A percentile compares a stretch with the other conserved stretches of the same genome.
phyloP scores from a whole-genome alignment of 1,140 invertebrate species.

The Plectrocnemia conspersa region DNA sequence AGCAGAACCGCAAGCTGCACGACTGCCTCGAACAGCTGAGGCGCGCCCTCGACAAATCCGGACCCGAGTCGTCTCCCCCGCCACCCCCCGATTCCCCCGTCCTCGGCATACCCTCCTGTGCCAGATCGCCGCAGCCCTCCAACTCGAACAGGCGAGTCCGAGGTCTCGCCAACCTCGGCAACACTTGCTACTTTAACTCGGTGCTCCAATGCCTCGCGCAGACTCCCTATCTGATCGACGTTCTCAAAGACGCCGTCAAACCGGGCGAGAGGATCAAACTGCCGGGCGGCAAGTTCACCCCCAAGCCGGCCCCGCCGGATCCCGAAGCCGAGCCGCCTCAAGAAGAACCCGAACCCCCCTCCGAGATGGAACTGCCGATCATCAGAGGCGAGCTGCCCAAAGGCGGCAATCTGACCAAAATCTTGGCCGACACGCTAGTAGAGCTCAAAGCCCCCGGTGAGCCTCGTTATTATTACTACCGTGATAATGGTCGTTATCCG shows the following conservation, averaged over 20 bases:
- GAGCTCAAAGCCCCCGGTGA: constrained; percentile 58
- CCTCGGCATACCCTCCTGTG: neutral
- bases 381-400: constrained; percentile 65
- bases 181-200: constrained; percentile 96
- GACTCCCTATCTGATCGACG: constrained; percentile 72
- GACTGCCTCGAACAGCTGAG: constrained; percentile 62
- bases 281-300: constrained; percentile 62
- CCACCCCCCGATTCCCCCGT: neutral
- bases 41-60: constrained; percentile 27
- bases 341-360: constrained; percentile 11
- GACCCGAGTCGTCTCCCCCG: constrained; percentile 6
- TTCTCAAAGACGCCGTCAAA: constrained; percentile 65
- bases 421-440: constrained; percentile 63
- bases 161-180: constrained; percentile 83
- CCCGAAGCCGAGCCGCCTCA: constrained; percentile 34
- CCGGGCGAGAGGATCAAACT: constrained; percentile 64
- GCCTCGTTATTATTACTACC: neutral
- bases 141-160: constrained; percentile 45
- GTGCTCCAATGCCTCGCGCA: constrained; percentile 88
- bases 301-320: constrained; percentile 43
- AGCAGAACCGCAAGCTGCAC: constrained; percentile 62
- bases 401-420: constrained; percentile 65
- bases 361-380: constrained; percentile 52
- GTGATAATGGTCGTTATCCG: neutral
- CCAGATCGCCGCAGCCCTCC: neutral